Conservation (phyloP, 2,888 invertebrate species). For the Dryadula phaetusa region DNA sequence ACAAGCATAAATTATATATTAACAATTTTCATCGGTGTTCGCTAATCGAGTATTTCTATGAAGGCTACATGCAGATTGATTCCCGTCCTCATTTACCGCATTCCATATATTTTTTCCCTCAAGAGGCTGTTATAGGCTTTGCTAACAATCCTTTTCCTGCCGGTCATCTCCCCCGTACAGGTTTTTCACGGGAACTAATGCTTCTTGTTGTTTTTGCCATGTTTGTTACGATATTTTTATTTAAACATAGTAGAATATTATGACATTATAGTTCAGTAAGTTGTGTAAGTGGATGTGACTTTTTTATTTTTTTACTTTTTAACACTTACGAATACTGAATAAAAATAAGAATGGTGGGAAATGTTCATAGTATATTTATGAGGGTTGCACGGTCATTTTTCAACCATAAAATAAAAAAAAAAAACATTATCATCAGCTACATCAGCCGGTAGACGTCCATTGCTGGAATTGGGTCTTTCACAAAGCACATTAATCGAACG, state of each 20-base stretch:
- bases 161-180: slow-evolving; percentile 23
- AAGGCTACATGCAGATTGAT: slow-evolving; percentile 35
- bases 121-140: slow-evolving; percentile 30
- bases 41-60: slow-evolving; percentile 36
- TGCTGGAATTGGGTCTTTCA: too few relatives aligned
- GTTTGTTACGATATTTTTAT: slow-evolving; percentile 25
- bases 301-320: not conserved
- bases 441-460: too few relatives aligned
- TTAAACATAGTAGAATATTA: slow-evolving; percentile 16
- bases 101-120: slow-evolving; percentile 39
- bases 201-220: slow-evolving; percentile 8
- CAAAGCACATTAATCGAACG: too few relatives aligned
- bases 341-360: too few relatives aligned
- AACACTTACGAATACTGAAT: not conserved
- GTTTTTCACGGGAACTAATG: slow-evolving; percentile 35
- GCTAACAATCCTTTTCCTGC: slow-evolving; percentile 43
- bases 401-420: too few relatives aligned
- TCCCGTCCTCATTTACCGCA: slow-evolving; percentile 39
- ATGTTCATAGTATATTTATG: too few relatives aligned
- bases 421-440: too few relatives aligned
- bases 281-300: not conserved
- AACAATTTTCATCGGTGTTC: slow-evolving; percentile 7
- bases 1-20: slow-evolving; percentile 15
- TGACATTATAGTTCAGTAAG: slow-evolving; percentile 8
- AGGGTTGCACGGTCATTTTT: too few relatives aligned